Evolutionary conservation across 2,888 invertebrate species (phyloP), one percentile per base, ranked within the genome.

Genomic region (Orthosia gracilis): DNA sequence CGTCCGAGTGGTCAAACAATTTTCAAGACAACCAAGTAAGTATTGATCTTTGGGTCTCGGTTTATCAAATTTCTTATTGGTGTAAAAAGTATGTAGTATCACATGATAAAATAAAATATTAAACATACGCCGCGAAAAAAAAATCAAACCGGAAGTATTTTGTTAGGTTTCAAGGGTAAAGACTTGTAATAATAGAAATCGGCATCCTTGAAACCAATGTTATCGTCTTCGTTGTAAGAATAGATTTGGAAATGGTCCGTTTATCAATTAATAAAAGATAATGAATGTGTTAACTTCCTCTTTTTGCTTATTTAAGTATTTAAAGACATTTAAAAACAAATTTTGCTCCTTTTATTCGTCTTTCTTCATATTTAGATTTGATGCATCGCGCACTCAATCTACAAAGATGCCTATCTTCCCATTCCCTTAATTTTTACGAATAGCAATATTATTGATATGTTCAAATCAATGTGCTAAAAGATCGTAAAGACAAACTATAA

Each of bases 1-100:
- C 95, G 75, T 92, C 95, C 7, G 95, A 96, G 78, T 96, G 95
- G 95, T 94, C 96, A 17, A 92, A 93, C 84, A 95, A 94, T 90
- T 94, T 96, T 86, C 95, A 96, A 91, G 95, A 96, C 85, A 96
- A 96, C 85, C 96, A 96, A 92, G 96, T 95, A 85, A 91, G 94
- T 93, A 89, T 89, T 88, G 89, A 90, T 91, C 91, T 90, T 89
- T 85, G 59, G 69, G 71, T 66, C 15, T 57, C 2, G 52, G 47
- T 45, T 50, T 68, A 70, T 55, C 71, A 69, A 73, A 76, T 78
- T 85, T 78, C 23, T 55, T 66, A 62, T 5, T 73, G 17, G 12
- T 67, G 67, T 63, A 59, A 69, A 61, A 76, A 77, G 54, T 77
- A 69, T 23, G 62, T 57, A n/a, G n/a, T n/a, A n/a, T n/a, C n/a